Percentiles rank a stretch among this genome's conserved stretches.
phyloP scores from a whole-genome alignment of 1,140 invertebrate genomes.

The Leptinotarsa defecta region DNA sequence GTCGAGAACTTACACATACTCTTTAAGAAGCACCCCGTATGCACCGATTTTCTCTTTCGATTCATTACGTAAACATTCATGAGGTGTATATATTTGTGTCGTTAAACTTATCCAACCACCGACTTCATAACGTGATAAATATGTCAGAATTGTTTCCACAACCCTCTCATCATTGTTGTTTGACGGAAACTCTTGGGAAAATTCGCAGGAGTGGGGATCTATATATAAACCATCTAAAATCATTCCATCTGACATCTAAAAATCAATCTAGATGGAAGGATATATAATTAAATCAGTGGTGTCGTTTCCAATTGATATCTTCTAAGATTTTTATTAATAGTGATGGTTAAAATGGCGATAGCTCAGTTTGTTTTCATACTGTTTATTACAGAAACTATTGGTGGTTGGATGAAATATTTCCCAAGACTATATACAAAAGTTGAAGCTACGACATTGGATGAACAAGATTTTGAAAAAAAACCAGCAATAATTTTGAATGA shows the following conservation, averaged over 20 bases:
- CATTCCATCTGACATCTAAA: not conserved
- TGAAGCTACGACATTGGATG: not conserved
- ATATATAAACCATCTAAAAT: slow-evolving; percentile 7
- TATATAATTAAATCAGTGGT: too few relatives aligned
- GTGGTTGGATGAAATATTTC: not conserved
- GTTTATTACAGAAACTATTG: not conserved
- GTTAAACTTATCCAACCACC: not conserved
- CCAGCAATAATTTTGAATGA: not conserved
- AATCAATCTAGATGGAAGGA: too few relatives aligned
- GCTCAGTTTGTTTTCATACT: not conserved
- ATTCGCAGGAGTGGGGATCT: slow-evolving; percentile 1
- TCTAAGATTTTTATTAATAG: too few relatives aligned
- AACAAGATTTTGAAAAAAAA: not conserved
- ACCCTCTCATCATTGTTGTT: not conserved
- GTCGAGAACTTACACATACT: too few relatives aligned
- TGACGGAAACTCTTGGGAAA: not conserved
- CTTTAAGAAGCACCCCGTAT: too few relatives aligned
- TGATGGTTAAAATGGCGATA: not conserved
- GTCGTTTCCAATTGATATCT: too few relatives aligned
- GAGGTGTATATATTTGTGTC: not conserved
- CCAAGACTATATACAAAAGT: not conserved
- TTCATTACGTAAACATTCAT: not conserved
- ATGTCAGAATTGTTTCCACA: not conserved
- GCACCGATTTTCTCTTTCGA: not conserved
- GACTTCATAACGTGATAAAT: not conserved